Evolutionary conservation across 2,113 vertebrate genomes (phyloP), one percentile per base, ranked within the genome.

Genomic region (Coregonus clupeaformis): DNA sequence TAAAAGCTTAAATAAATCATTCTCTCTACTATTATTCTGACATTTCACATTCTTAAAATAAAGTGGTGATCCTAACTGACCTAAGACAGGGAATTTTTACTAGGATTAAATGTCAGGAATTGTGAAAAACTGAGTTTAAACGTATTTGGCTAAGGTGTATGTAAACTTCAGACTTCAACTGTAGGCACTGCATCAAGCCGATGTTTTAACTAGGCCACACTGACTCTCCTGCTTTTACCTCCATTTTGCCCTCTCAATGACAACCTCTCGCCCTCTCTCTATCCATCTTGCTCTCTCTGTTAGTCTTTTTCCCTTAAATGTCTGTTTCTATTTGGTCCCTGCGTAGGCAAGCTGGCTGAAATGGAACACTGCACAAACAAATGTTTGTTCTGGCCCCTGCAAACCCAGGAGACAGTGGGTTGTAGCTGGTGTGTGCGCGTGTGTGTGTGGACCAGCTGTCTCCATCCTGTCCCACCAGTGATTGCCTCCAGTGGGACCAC

Each of bases 371-470:
- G 91, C 90, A 87, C 92, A 94, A 95, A 93, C 94, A 94, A 97
- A 98, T 94, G 95, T 97, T 97, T 95, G 94, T 92, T 93, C 92
- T 94, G 91, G 91, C 90, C 93, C 80, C 91, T 91, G 82, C 93
- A 92, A 89, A 90, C 93, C 94, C 93, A 90, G 86, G 92, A 91
- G 91, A 89, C 89, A 86, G 82, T 71, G 77, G 24, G 59, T 32
- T 52, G 67, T 57, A 36, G 36, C 7, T 36, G 36, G 67, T 71
- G 49, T 16, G 66, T 27, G 74, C 30, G 63, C 25, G 68, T 47
- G 74, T 42, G 36, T 42, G 9, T 45, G 77, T 67, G 80, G 82
- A 91, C 88, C 92, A 94, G 94, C 89, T 92, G 90, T 79, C 88
- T 86, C 91, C 91, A 16, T 52, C 16, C 49, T 52, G 49, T 52